Conservation (phyloP, 2,797 vertebrate species). For the Darevskia nairensis region DNA sequence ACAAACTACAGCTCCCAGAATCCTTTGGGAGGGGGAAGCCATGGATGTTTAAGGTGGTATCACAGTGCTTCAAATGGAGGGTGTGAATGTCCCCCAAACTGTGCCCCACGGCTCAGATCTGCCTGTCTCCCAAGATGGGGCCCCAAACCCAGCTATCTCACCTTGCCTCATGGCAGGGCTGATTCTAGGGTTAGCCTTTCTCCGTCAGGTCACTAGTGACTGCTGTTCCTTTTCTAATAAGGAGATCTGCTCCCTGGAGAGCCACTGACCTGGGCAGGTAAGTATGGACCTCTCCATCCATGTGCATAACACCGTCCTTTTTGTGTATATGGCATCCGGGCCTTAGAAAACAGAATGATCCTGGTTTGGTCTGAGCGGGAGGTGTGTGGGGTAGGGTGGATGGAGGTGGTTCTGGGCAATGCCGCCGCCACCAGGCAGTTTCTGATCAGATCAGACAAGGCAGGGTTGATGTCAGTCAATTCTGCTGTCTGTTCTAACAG, state of each 20-base stretch:
- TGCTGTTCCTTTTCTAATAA: constrained; percentile 74
- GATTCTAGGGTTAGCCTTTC: not conserved
- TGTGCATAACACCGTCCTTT: constrained; percentile 31
- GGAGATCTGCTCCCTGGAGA: constrained; percentile 73
- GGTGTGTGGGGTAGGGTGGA: no score
- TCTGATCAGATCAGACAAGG: no score
- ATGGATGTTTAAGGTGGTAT: no score
- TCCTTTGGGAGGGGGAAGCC: no score
- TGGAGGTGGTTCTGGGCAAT: no score
- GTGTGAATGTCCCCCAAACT: not conserved
- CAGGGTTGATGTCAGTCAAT: not conserved
- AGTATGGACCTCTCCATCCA: constrained; percentile 54
- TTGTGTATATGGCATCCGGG: not conserved
- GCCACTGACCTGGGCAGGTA: constrained; percentile 72
- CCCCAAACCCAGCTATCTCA: not conserved
- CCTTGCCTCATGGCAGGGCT: not conserved
- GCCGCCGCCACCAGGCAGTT: no score
- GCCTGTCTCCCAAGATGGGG: not conserved
- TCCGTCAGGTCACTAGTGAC: constrained; percentile 59
- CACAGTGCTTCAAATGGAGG: no score
- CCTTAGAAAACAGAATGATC: not conserved
- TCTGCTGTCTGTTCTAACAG: not conserved
- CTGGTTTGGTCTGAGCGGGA: not conserved
- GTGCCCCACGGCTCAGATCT: not conserved
- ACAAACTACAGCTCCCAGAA: no score